These are phyloP conservation scores for Mactromeris polynyma DNA, from an alignment of 2,888 invertebrate genomes.

Conservation along the genomic window DNA sequence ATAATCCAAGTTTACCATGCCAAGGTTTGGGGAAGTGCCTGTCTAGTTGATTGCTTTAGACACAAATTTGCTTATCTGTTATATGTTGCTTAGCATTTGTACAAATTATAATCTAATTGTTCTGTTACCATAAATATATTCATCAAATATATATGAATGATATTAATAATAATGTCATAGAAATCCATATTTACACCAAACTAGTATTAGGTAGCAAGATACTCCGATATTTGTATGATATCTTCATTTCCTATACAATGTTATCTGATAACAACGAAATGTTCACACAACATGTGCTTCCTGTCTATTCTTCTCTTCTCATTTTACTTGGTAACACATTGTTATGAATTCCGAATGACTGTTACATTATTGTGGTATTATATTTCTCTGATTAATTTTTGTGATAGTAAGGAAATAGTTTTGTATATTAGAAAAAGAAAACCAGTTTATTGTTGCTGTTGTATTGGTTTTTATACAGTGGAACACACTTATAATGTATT, in stretches of 20 bases:
- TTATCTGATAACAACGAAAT: neutral
- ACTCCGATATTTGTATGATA: neutral
- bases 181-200: neutral
- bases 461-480: too few relatives aligned
- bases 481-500: too few relatives aligned
- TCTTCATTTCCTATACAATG: neutral
- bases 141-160: neutral
- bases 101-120: too few relatives aligned
- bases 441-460: too few relatives aligned
- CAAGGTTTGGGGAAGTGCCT: too few relatives aligned
- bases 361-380: neutral
- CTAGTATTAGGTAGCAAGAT: neutral
- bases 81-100: too few relatives aligned
- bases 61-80: too few relatives aligned
- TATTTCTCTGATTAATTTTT: neutral
- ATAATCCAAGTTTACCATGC: too few relatives aligned
- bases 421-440: neutral
- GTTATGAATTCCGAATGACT: neutral
- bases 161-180: neutral
- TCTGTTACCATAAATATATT: too few relatives aligned
- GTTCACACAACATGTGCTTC: neutral
- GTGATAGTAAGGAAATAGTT: neutral
- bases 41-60: too few relatives aligned
- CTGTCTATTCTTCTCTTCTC: neutral
- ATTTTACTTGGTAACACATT: neutral